Percentiles rank a stretch among this genome's conserved stretches.
Evolutionary conservation across 2,113 vertebrate species (phyloP).

Genomic region (Sylvilagus bachmani): DNA sequence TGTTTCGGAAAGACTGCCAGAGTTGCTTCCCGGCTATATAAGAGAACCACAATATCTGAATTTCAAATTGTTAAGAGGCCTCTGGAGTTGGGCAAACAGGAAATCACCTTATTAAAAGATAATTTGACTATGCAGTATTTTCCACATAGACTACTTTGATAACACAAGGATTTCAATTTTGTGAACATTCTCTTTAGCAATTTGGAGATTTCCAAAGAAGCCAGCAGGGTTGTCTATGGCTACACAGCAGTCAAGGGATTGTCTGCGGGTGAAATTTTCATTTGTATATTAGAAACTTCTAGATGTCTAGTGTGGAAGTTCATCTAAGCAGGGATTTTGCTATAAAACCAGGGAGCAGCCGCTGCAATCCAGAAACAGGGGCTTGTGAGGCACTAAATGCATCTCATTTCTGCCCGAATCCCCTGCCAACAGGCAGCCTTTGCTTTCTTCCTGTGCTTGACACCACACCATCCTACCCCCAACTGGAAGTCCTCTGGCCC

Average conservation of each 20-base stretch:
- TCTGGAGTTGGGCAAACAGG: conserved; percentile 62
- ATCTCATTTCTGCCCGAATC: neutral
- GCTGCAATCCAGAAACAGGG: neutral
- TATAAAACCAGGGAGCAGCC: neutral
- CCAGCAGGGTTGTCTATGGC: neutral
- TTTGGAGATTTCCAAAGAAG: conserved; percentile 40
- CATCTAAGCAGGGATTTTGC: neutral
- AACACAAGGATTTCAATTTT: conserved; percentile 67
- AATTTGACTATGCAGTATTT: conserved; percentile 58
- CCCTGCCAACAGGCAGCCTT: fast-evolving
- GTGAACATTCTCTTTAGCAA: conserved; percentile 3
- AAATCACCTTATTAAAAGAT: conserved; percentile 74
- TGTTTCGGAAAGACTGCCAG: neutral
- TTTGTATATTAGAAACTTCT: conserved; percentile 37
- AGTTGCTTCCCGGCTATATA: neutral
- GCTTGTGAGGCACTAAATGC: neutral
- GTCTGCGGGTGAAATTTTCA: neutral
- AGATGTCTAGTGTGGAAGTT: conserved; percentile 11
- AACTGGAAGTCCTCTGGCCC: neutral
- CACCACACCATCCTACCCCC: fast-evolving
- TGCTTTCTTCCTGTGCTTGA: neutral
- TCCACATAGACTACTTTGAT: conserved; percentile 52
- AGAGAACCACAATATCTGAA: conserved; percentile 56
- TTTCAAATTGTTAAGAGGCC: conserved; percentile 52
- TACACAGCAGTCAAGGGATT: too few species aligned